Evolutionary conservation across 2,888 invertebrate species (phyloP), one percentile per base, ranked within the genome.

Genomic region (Pomacea canaliculata): DNA sequence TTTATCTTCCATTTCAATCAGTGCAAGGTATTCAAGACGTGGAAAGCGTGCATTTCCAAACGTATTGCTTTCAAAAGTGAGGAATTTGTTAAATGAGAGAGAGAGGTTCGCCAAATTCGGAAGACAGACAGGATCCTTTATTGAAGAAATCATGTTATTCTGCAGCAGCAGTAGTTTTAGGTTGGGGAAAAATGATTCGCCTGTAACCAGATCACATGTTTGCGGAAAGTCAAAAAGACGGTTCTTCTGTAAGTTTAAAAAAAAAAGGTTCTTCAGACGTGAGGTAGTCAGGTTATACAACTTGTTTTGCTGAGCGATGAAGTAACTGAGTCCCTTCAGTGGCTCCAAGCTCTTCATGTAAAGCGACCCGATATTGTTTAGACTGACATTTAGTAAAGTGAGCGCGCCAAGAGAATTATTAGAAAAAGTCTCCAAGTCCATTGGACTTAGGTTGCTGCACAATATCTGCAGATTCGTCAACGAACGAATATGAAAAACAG

Each of bases 201-300:
- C 51, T 7, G 51, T 71, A 46, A 56, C 59, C 18, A 59, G 46
- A 7, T 49, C 23, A 69, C 78, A 78, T 2, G 75, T 78, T 1
- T 37, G 48, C 18, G 71, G 78, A 48, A 78, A 78, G 3, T 13
- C 37, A 4, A 70, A 46, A 8, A 78, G 70, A 13, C 51, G 27
- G 51, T 78, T 78, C 62, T 75, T 62, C n/a, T 62, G n/a, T 9
- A 78, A 60, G 63, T 78, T 46, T 27, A 78, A n/a, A 18, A 62
- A 46, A 27, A 37, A 49, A 37, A 78, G 59, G 5, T 9, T 46
- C 16, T 16, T 23, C 56, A 75, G n/a, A 13, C 12, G 23, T 16
- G 56, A 62, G 1, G 75, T 51, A 10, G 23, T 56, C 1, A 75
- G 49, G 0, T 27, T 46, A 1, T 71, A 5, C 18, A 78, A 63